Base-by-base conservation (phyloP, 2,113 vertebrate species). In the Hemichromis elongatus region DNA sequence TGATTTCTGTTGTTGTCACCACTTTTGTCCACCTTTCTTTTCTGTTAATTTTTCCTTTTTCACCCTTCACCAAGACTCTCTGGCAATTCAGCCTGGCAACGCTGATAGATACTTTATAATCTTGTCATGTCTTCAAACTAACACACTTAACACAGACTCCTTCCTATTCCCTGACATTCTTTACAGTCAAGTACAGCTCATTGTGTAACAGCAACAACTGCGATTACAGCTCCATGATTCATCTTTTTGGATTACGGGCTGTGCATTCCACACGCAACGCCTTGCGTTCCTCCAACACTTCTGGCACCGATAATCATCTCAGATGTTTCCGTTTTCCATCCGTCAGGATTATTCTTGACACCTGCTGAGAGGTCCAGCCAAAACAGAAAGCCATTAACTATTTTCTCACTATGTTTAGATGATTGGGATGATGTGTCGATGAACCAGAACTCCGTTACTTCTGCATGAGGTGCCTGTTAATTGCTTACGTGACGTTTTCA, bases 311-410 rank as follows among this genome's bases (percentile, higher is more conserved):
- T 80, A 84, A 85, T 84, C 79, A 86, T 85, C 28, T 53, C 21
- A 59, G 61, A 77, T 37, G 7, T 90, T 90, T 92, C 90, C 85
- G 66, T 73, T 90, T 86, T 82, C 77, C 84, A 91, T 92, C 84
- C 57, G 63, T 94, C 90, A 91, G 88, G 92, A 93, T 90, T 92
- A 90, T 70, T 88, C 70, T 80, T 35, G 85, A 92, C 90, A 92
- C 88, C 92, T 90, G 88, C 88, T 57, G 86, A 84, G 57, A 21
- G 53, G 54, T 77, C 7, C 47, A 35, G 89, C 90, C 93, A 91
- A 90, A 88, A 83, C 84, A 89, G n/a, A 89, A 66, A 85, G 40
- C 42, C 86, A 77, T 77, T 84, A 90, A 84, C 18, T 68, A 80
- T 81, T 89, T 83, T 91, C 83, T 86, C 77, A 5, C 42, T 89